A percentile compares a stretch with the other conserved stretches of the same genome.
phyloP scores from a whole-genome alignment of 1,140 invertebrate genomes.

The Trialeurodes vaporariorum region DNA sequence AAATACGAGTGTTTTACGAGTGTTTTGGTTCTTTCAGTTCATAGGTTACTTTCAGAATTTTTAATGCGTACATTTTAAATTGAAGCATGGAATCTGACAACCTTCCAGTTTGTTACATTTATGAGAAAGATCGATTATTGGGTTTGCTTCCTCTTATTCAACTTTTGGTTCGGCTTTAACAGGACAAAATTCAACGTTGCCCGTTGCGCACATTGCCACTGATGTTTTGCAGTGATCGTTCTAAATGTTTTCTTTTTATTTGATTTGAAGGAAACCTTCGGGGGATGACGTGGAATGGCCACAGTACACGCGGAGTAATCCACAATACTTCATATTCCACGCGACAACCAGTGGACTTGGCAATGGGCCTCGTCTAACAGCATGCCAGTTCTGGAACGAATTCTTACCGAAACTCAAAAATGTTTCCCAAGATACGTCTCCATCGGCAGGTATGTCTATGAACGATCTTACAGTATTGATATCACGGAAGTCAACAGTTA shows the following conservation, averaged over 20 bases:
- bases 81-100: too few species aligned
- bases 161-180: too few species aligned
- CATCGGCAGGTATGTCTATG: neutral
- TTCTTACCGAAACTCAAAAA: conserved; percentile 75
- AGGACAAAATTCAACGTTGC: too few species aligned
- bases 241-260: neutral
- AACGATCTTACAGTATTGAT: neutral
- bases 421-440: neutral
- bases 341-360: conserved; percentile 56
- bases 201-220: too few species aligned
- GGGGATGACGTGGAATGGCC: conserved; percentile 76
- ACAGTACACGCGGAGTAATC: conserved; percentile 66
- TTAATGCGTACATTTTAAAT: too few species aligned
- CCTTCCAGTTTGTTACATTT: too few species aligned
- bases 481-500: neutral
- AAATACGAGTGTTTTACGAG: too few species aligned
- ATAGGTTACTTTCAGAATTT: too few species aligned
- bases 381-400: conserved; percentile 92
- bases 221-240: too few species aligned
- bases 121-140: too few species aligned
- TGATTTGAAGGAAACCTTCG: conserved; percentile 60
- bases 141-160: too few species aligned
- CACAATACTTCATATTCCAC: conserved; percentile 80
- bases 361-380: conserved; percentile 66
- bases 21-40: too few species aligned